A percentile compares a stretch with the other conserved stretches of the same genome.
Evolutionary conservation across 2,888 invertebrate species (phyloP).

Genomic region (Calameuta pallipes): DNA sequence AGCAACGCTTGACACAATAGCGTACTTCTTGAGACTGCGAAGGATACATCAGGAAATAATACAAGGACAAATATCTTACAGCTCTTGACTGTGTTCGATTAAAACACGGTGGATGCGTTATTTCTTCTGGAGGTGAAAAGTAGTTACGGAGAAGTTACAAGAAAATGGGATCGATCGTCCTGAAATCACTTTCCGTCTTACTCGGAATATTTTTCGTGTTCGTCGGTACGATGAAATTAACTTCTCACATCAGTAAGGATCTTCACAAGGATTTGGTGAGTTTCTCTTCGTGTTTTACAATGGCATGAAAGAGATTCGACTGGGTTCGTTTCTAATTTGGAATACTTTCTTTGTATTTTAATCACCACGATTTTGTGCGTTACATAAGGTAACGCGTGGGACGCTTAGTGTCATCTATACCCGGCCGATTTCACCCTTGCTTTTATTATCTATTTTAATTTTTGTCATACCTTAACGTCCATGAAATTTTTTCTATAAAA

Average conservation of each 20-base stretch:
- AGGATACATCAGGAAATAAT: not conserved
- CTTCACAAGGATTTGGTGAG: slow-evolving; percentile 96
- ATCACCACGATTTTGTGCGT: not conserved
- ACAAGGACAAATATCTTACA: not conserved
- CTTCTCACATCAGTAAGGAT: slow-evolving; percentile 92
- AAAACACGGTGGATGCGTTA: not conserved
- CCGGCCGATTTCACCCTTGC: not conserved
- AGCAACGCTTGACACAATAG: not conserved
- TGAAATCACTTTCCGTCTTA: slow-evolving; percentile 90
- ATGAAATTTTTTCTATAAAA: not conserved
- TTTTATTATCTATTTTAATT: not conserved
- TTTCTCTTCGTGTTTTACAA: slow-evolving; percentile 28
- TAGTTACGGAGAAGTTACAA: not conserved
- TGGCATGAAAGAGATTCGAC: not conserved
- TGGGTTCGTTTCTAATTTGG: too few relatives aligned
- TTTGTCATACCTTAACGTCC: not conserved
- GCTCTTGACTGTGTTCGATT: not conserved
- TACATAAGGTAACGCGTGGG: not conserved
- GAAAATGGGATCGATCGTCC: slow-evolving; percentile 79
- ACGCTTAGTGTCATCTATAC: not conserved
- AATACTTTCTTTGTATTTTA: too few relatives aligned
- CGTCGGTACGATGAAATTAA: slow-evolving; percentile 92
- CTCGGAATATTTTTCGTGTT: slow-evolving; percentile 95
- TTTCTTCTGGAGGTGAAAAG: not conserved
- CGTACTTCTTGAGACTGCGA: not conserved